Evolutionary conservation across 92 coral and sea anemone genomes (phyloP).

Genomic region (Phenganax subtilis): DNA sequence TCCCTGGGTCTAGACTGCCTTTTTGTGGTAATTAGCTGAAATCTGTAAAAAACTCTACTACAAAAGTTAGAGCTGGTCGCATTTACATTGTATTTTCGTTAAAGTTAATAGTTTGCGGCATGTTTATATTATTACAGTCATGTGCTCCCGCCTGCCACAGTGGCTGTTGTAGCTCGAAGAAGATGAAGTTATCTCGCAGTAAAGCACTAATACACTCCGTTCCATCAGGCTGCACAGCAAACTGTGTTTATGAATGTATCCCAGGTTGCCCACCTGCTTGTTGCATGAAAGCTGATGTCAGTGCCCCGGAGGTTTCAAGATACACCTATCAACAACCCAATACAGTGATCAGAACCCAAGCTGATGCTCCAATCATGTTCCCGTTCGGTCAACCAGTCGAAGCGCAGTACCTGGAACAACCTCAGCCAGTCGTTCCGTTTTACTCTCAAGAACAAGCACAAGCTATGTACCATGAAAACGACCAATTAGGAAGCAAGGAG

Average conservation of each 20-base stretch:
- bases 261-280: constrained; percentile 67
- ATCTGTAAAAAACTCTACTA: too few relatives aligned
- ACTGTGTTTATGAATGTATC: constrained; percentile 79
- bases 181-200: constrained; percentile 63
- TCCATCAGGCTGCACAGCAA: constrained; percentile 61
- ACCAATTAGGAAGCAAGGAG: constrained; percentile 7
- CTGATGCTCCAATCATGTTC: constrained; percentile 8
- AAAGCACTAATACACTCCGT: constrained; percentile 27
- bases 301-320: constrained; percentile 13
- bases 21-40: too few relatives aligned
- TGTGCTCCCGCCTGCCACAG: constrained; percentile 77
- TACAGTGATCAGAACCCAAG: constrained; percentile 14
- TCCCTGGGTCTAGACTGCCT: too few relatives aligned
- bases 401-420: neutral
- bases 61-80: too few relatives aligned
- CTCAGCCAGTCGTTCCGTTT: constrained; percentile 15
- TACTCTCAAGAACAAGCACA: constrained; percentile 12
- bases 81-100: too few relatives aligned
- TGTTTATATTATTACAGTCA: constrained; percentile 6
- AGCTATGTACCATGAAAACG: constrained; percentile 1
- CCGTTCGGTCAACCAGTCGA: constrained; percentile 5
- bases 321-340: neutral
- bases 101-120: too few relatives aligned
- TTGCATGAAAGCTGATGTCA: constrained; percentile 28
- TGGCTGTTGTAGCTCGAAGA: constrained; percentile 80